Conservation (phyloP, 2,797 vertebrate species). For the Hoplostethus atlanticus region DNA sequence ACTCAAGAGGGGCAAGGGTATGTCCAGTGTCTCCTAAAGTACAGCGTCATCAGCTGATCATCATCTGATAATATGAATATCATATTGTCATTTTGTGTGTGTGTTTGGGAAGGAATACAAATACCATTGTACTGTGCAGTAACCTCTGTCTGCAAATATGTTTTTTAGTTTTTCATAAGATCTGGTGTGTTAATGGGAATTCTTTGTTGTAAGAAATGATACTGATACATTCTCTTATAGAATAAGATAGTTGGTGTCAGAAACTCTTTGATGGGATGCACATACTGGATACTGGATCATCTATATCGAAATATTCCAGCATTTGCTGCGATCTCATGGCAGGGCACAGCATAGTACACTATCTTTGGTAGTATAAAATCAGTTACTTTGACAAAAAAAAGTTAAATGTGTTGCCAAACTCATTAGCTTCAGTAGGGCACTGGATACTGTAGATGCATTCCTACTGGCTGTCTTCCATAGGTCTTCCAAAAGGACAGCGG, state of each 20-base stretch:
- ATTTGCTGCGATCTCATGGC: background rate
- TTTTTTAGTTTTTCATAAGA: background rate
- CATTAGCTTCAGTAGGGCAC: no score
- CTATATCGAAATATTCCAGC: no score
- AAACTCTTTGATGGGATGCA: background rate
- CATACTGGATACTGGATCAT: background rate
- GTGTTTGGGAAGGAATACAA: background rate
- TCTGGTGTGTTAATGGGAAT: background rate
- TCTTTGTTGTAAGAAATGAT: no score
- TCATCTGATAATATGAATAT: constrained; percentile 11
- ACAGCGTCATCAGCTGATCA: constrained; percentile 22
- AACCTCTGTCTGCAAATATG: background rate
- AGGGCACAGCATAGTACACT: background rate
- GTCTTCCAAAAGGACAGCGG: background rate
- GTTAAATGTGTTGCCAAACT: background rate
- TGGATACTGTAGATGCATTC: background rate
- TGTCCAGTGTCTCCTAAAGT: constrained; percentile 35
- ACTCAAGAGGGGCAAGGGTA: constrained; percentile 40
- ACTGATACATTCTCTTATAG: no score
- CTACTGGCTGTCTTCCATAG: constrained; percentile 3
- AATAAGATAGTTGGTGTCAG: no score
- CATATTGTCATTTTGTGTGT: constrained; percentile 7
- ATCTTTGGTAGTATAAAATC: constrained; percentile 1
- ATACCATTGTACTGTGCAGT: background rate
- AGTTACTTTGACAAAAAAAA: background rate